Percentiles rank a stretch among this genome's conserved stretches.
Conservation (phyloP, 2,888 invertebrate genomes). For the Drosophila falleni region DNA sequence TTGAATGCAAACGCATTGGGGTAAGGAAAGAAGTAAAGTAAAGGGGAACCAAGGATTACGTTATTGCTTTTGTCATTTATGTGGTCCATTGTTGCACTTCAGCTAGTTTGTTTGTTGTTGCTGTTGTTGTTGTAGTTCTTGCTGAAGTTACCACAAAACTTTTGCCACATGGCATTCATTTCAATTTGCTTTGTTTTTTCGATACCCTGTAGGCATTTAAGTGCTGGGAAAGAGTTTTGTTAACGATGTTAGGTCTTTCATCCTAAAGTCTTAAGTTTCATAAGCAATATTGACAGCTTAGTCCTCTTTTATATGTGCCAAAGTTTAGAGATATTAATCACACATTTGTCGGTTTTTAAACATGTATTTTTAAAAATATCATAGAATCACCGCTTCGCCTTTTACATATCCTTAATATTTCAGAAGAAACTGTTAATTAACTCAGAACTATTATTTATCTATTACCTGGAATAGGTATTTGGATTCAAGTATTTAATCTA, state of each 20-base stretch:
- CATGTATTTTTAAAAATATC: too few relatives aligned
- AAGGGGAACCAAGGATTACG: slow-evolving; percentile 63
- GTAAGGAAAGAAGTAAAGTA: neutral
- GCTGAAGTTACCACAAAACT: slow-evolving; percentile 60
- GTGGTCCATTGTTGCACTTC: slow-evolving; percentile 63
- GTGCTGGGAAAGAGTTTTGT: neutral
- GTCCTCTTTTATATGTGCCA: neutral
- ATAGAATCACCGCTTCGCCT: too few relatives aligned
- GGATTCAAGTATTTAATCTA: neutral
- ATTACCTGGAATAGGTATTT: neutral
- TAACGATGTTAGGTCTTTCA: neutral
- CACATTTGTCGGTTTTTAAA: neutral
- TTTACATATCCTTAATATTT: neutral
- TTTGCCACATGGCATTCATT: slow-evolving; percentile 74
- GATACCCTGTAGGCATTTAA: slow-evolving; percentile 26
- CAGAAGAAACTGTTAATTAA: neutral
- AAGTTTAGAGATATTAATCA: neutral
- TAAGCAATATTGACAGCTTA: neutral
- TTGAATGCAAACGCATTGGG: slow-evolving; percentile 10
- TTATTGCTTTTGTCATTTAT: slow-evolving; percentile 74
- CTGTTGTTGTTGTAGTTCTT: slow-evolving; percentile 24
- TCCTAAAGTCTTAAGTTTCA: neutral
- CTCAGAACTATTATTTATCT: too few relatives aligned
- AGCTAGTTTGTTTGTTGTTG: slow-evolving; percentile 6
- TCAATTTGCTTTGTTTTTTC: slow-evolving; percentile 63